Conservation (phyloP, 2,797 vertebrate genomes). For the Tauraco hartlaubi region DNA sequence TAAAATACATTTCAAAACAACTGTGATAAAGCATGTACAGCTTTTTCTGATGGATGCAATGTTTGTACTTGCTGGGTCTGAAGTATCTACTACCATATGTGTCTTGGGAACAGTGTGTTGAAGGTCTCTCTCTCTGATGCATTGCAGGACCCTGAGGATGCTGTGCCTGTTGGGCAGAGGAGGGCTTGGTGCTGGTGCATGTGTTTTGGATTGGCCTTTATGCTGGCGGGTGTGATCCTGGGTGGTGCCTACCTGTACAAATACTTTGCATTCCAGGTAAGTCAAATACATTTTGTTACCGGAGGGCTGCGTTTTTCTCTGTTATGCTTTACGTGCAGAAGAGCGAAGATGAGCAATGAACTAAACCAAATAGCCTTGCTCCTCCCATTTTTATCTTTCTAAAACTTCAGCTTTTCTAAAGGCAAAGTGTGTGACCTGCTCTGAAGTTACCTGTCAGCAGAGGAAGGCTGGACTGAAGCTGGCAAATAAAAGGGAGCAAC, state of each 20-base stretch:
- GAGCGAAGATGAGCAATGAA: neutral
- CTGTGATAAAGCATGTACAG: accelerated
- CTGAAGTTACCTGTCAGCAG: neutral
- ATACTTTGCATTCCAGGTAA: conserved; percentile 90
- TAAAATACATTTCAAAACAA: neutral
- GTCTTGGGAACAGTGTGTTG: neutral
- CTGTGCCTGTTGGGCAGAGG: conserved; percentile 84
- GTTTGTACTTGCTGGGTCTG: neutral
- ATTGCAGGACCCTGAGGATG: conserved; percentile 88
- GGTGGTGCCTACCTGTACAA: conserved; percentile 93
- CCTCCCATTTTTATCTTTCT: neutral
- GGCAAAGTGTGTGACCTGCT: neutral
- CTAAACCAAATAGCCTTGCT: neutral
- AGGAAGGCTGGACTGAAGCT: neutral
- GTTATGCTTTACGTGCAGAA: neutral
- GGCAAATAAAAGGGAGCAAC: neutral
- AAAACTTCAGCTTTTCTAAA: neutral
- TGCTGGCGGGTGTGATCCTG: conserved; percentile 93
- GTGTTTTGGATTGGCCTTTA: conserved; percentile 94
- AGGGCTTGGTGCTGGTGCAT: conserved; percentile 97
- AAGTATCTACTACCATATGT: neutral
- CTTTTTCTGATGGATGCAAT: neutral
- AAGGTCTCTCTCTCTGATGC: conserved; percentile 2
- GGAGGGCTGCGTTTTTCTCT: neutral
- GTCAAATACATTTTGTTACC: neutral